Percentiles rank a stretch among this genome's conserved stretches.
Evolutionary conservation across 1,140 invertebrate species (phyloP).

Genomic region (Sinonovacula constricta): DNA sequence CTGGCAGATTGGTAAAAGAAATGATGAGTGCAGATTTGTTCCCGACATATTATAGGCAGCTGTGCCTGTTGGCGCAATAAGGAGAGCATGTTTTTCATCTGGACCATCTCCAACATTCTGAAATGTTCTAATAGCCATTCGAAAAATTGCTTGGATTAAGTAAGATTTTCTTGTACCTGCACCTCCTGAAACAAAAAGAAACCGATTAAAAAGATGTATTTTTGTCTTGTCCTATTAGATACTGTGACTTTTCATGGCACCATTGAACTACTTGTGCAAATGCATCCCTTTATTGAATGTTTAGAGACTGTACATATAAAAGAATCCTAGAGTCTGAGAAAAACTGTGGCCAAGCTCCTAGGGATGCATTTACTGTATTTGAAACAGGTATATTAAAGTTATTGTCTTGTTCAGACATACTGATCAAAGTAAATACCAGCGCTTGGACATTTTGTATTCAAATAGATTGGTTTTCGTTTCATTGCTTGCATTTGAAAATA

Average conservation of each 20-base stretch:
- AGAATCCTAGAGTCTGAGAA: background rate
- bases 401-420: background rate
- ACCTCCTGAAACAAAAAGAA: constrained; percentile 22
- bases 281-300: constrained; percentile 12
- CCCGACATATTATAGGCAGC: constrained; percentile 19
- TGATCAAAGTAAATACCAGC: background rate
- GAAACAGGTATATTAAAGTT: background rate
- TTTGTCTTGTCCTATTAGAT: background rate
- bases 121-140: constrained; percentile 27
- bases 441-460: constrained; percentile 7
- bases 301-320: background rate
- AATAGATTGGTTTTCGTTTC: no score
- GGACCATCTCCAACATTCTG: background rate
- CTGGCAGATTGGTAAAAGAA: constrained; percentile 28
- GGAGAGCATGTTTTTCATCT: constrained; percentile 3
- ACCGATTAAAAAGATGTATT: background rate
- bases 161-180: constrained; percentile 23
- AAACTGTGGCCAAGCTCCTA: constrained; percentile 7
- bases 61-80: constrained; percentile 19
- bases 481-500: no score
- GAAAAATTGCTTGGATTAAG: constrained; percentile 13
- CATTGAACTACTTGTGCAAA: constrained; percentile 8
- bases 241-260: constrained; percentile 18
- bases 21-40: constrained; percentile 4
- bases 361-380: background rate